Percentiles rank a stretch among this genome's conserved stretches.
Evolutionary conservation across 1,140 invertebrate genomes (phyloP).

Genomic region (Pectinophora gossypiella): DNA sequence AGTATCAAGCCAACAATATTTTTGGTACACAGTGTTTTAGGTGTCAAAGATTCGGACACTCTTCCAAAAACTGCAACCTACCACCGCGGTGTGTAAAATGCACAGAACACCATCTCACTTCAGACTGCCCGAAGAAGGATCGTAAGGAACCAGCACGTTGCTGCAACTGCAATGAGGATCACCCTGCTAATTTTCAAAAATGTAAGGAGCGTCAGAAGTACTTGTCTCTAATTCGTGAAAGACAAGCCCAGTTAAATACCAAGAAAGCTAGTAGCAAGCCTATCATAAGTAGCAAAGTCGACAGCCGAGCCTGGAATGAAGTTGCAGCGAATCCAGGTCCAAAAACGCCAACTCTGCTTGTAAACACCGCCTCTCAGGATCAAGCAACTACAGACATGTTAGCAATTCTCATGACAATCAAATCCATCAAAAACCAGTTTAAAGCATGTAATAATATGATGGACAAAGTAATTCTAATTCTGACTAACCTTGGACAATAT

Average conservation of each 20-base stretch:
- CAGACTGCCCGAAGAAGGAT: conserved; percentile 1
- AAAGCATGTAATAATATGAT: neutral
- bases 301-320: neutral
- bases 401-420: neutral
- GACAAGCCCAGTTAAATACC: neutral
- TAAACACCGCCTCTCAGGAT: neutral
- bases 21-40: neutral
- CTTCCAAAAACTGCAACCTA: conserved; percentile 1
- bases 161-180: neutral
- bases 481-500: neutral
- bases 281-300: neutral
- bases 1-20: neutral
- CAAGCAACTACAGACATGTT: neutral
- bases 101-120: neutral
- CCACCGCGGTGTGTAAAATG: neutral
- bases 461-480: conserved; percentile 3
- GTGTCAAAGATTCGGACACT: conserved; percentile 2
- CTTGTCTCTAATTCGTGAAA: neutral
- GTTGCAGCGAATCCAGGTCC: neutral
- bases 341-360: neutral
- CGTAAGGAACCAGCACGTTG: neutral
- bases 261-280: neutral
- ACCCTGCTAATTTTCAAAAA: neutral
- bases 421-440: neutral
- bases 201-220: conserved; percentile 3